A percentile compares a stretch with the other conserved stretches of the same genome.
phyloP scores from a whole-genome alignment of 2,888 invertebrate genomes.

The Fissipunctia ypsillon region DNA sequence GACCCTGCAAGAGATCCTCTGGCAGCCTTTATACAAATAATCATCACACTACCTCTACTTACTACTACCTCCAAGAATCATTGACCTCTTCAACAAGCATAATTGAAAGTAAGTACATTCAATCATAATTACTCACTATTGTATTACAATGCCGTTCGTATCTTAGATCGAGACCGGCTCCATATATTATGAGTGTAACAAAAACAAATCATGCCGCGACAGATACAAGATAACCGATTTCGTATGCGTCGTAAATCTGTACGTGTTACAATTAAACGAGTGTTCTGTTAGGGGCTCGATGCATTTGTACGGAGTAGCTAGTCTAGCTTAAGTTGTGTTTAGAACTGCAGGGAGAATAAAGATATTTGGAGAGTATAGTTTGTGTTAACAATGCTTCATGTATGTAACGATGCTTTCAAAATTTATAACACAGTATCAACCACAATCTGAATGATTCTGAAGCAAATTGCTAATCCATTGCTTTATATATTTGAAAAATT shows the following conservation, averaged over 20 bases:
- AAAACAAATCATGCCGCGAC: slow-evolving; percentile 80
- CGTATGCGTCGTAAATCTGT: slow-evolving; percentile 81
- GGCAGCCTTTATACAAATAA: not conserved
- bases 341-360: no score
- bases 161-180: slow-evolving; percentile 66
- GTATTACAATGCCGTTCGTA: slow-evolving; percentile 62
- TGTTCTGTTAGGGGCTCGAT: slow-evolving; percentile 65
- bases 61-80: slow-evolving; percentile 19
- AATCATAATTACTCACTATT: slow-evolving; percentile 69
- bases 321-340: not conserved
- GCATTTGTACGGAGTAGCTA: slow-evolving; percentile 49
- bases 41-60: not conserved
- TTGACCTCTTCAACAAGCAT: slow-evolving; percentile 46
- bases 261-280: slow-evolving; percentile 82
- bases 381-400: not conserved
- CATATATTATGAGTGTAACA: slow-evolving; percentile 77
- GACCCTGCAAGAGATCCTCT: not conserved
- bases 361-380: no score
- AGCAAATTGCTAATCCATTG: no score
- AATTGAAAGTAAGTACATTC: slow-evolving; percentile 56
- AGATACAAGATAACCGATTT: slow-evolving; percentile 83
- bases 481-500: no score
- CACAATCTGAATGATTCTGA: no score
- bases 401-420: not conserved
- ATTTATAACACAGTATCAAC: no score